These are phyloP conservation scores for Platerodrilus igneus DNA, from an alignment of 2,888 invertebrate species.

Conservation along the genomic window DNA sequence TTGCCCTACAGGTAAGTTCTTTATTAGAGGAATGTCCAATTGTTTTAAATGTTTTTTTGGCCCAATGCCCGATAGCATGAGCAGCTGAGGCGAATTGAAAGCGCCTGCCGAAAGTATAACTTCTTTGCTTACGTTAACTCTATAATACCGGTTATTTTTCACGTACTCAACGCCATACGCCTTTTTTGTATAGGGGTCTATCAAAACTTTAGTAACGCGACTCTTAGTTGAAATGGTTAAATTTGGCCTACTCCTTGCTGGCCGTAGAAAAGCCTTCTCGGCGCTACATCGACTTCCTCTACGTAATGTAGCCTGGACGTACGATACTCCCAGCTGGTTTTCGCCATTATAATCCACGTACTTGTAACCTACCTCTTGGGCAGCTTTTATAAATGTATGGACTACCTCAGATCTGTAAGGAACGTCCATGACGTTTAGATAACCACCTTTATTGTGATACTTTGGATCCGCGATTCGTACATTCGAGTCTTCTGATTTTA, in stretches of 20 bases:
- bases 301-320: slow-evolving; percentile 58
- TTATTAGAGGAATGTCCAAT: slow-evolving; percentile 54
- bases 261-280: slow-evolving; percentile 61
- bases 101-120: slow-evolving; percentile 83
- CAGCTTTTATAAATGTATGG: slow-evolving; percentile 58
- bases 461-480: slow-evolving; percentile 38
- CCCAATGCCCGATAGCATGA: slow-evolving; percentile 81
- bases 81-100: slow-evolving; percentile 82
- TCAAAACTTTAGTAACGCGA: slow-evolving; percentile 62
- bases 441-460: slow-evolving; percentile 46
- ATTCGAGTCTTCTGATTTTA: slow-evolving; percentile 43
- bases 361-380: slow-evolving; percentile 60
- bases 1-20: slow-evolving; percentile 64
- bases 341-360: slow-evolving; percentile 67
- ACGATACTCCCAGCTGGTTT: slow-evolving; percentile 56
- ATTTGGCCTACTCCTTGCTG: slow-evolving; percentile 58
- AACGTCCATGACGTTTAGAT: slow-evolving; percentile 46
- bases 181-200: slow-evolving; percentile 56
- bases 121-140: slow-evolving; percentile 64
- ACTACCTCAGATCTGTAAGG: slow-evolving; percentile 48
- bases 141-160: slow-evolving; percentile 47
- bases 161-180: slow-evolving; percentile 67
- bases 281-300: slow-evolving; percentile 62
- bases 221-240: slow-evolving; percentile 61
- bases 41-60: slow-evolving; percentile 57